These are phyloP conservation scores for Ornithorhynchus anatinus DNA, from an alignment of 2,113 vertebrate genomes.

Conservation along the genomic window DNA sequence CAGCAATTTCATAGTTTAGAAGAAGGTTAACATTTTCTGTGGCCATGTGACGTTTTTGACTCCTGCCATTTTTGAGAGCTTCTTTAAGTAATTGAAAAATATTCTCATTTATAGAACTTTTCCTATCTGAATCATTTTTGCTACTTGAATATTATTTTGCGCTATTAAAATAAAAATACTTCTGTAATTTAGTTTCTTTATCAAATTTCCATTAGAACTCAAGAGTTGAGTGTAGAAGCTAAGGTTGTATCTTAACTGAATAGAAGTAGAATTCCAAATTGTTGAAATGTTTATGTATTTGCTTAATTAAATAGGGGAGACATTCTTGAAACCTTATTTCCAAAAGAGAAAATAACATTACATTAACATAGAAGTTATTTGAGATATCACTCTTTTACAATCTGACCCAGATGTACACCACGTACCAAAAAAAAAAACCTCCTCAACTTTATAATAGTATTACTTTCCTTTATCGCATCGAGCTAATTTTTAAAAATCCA, in stretches of 20 bases:
- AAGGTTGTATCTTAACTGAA: not conserved
- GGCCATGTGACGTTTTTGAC: not conserved
- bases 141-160: not conserved
- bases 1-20: not conserved
- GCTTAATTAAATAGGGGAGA: not conserved
- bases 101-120: not conserved
- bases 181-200: not conserved
- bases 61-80: not conserved
- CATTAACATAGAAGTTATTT: not conserved
- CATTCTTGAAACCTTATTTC: not conserved
- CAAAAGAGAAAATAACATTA: conserved; percentile 10
- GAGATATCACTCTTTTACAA: conserved; percentile 25
- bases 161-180: not conserved
- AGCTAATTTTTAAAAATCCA: conserved; percentile 8
- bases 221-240: not conserved
- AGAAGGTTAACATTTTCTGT: not conserved
- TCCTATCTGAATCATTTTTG: not conserved
- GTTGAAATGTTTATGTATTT: not conserved
- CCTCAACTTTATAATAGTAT: not conserved
- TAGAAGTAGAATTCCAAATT: not conserved
- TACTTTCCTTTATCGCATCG: conserved; percentile 25
- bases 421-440: not conserved
- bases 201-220: not conserved
- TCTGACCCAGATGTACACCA: conserved; percentile 9
- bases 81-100: not conserved